Percentiles rank a stretch among this genome's conserved stretches.
phyloP scores from a whole-genome alignment of 64 coral and sea anemone species.

The Astreopora myriophthalma region DNA sequence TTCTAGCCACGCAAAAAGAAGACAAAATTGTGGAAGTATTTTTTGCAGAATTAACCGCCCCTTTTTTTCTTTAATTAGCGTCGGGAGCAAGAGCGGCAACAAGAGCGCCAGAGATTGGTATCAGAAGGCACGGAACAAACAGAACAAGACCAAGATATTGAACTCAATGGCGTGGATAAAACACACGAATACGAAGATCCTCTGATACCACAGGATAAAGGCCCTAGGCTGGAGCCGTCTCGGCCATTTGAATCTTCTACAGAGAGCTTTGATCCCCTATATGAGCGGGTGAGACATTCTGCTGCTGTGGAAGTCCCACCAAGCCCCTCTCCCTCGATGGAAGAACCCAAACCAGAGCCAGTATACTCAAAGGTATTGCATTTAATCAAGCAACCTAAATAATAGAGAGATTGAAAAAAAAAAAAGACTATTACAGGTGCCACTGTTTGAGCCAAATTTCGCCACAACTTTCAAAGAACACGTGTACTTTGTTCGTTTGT shows the following conservation, averaged over 20 bases:
- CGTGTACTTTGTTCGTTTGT: no score
- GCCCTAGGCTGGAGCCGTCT: not conserved
- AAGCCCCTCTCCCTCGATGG: not conserved
- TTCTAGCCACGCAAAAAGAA: not conserved
- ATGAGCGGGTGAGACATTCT: constrained; percentile 30
- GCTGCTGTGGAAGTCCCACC: not conserved
- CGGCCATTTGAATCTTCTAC: not conserved
- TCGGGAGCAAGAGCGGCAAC: not conserved
- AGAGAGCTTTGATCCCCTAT: constrained; percentile 60
- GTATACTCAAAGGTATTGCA: constrained; percentile 36
- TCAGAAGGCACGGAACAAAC: not conserved
- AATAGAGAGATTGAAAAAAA: no score
- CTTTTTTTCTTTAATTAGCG: not conserved
- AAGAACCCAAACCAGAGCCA: constrained; percentile 32
- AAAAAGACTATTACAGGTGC: no score
- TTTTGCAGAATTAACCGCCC: not conserved
- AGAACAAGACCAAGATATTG: constrained; percentile 5
- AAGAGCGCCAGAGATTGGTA: not conserved
- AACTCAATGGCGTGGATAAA: not conserved
- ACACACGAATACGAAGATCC: not conserved
- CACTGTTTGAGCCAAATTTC: no score
- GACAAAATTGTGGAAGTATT: no score
- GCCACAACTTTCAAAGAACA: no score
- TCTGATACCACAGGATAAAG: not conserved
- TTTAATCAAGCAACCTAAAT: no score